phyloP scores from a whole-genome alignment of 2,888 invertebrate species.

The Hybos culiciformis region DNA sequence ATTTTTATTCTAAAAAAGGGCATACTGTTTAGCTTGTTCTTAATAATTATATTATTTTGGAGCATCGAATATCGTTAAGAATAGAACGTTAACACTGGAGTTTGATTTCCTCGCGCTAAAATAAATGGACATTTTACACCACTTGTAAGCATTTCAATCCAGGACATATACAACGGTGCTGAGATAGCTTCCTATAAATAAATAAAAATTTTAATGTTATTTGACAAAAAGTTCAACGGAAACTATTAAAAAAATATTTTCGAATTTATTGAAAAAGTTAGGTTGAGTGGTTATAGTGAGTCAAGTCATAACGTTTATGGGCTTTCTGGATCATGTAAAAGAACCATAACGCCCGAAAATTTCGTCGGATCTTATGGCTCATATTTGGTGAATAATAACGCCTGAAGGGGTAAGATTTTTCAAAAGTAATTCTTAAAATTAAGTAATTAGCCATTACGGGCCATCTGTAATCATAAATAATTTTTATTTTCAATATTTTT shows the following conservation, averaged over 20 bases:
- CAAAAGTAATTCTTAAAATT: no score
- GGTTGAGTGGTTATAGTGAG: no score
- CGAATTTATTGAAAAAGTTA: background rate
- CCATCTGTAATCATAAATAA: no score
- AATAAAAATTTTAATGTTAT: slow-evolving; percentile 2
- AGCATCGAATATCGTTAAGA: slow-evolving; percentile 40
- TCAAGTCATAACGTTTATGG: no score
- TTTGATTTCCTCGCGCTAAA: slow-evolving; percentile 73
- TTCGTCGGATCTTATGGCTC: no score
- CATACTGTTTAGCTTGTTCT: background rate
- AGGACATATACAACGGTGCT: slow-evolving; percentile 87
- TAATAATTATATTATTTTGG: background rate
- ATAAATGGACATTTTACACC: slow-evolving; percentile 77
- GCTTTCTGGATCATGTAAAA: no score
- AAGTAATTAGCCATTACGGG: no score
- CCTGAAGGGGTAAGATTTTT: no score
- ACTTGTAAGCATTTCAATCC: slow-evolving; percentile 82
- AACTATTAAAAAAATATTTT: background rate
- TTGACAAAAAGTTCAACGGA: background rate
- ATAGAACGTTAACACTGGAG: slow-evolving; percentile 78
- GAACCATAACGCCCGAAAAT: no score
- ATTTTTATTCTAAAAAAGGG: no score
- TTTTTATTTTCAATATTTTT: no score
- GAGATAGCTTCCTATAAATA: slow-evolving; percentile 59
- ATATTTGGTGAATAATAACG: no score